phyloP scores from a whole-genome alignment of 92 coral and sea anemone species.

The Bergia puertoricense region DNA sequence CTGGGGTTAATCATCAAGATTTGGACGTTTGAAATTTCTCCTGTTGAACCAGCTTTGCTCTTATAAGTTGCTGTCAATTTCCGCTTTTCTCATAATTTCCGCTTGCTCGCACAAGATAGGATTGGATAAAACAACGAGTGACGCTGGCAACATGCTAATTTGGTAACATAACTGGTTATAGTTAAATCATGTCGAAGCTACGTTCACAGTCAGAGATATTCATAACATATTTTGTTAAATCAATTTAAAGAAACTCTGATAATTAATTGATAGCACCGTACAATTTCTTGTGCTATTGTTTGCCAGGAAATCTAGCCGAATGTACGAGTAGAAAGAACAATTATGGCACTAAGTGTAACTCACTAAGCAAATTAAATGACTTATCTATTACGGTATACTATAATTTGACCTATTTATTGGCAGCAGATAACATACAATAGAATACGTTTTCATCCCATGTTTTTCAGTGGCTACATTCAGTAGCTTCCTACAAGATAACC shows the following conservation, averaged over 20 bases:
- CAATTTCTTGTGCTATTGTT: background rate
- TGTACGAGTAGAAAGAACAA: background rate
- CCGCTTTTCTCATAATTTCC: background rate
- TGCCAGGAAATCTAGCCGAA: conserved; percentile 1
- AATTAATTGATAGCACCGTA: conserved; percentile 3
- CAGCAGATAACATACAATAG: conserved; percentile 16
- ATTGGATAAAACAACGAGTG: background rate
- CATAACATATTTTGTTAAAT: conserved; percentile 19
- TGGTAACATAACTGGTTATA: background rate
- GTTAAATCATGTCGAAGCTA: conserved; percentile 13
- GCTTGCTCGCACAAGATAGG: background rate
- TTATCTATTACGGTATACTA: background rate
- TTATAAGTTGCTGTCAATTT: background rate
- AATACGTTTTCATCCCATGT: background rate
- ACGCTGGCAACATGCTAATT: conserved; percentile 8
- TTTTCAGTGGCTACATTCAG: background rate
- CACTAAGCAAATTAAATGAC: conserved; percentile 3
- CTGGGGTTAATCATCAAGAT: background rate
- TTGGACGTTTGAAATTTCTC: background rate
- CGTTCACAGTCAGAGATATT: conserved; percentile 7
- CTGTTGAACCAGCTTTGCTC: conserved; percentile 31
- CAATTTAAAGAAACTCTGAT: conserved; percentile 7
- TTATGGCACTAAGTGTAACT: background rate
- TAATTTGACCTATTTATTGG: background rate
- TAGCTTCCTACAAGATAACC: background rate